These are phyloP conservation scores for Clarias magur DNA, from an alignment of 2,113 vertebrate species.

Conservation along the genomic window DNA sequence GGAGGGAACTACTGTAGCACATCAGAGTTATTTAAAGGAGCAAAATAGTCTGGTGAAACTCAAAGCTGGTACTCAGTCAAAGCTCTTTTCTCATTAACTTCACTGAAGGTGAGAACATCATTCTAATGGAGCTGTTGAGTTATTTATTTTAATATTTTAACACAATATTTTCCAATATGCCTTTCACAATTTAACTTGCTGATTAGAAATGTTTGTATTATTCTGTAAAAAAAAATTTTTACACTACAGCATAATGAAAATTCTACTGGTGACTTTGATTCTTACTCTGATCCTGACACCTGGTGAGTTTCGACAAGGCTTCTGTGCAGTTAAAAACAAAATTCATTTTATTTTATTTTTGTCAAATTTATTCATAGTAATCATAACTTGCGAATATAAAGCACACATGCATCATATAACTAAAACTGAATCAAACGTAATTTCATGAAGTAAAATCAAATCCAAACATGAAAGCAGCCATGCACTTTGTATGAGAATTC, in stretches of 20 bases:
- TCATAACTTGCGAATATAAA: too few relatives aligned
- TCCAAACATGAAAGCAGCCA: too few relatives aligned
- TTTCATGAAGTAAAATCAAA: too few relatives aligned
- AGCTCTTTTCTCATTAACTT: neutral
- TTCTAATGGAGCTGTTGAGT: neutral
- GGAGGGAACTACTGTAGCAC: too few relatives aligned
- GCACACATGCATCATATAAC: too few relatives aligned
- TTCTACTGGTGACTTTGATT: conserved; percentile 13
- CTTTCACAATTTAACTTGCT: too few relatives aligned
- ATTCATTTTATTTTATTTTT: too few relatives aligned
- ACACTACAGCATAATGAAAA: conserved; percentile 38
- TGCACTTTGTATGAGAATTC: too few relatives aligned
- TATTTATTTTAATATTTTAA: neutral
- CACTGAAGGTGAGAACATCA: neutral
- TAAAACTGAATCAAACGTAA: too few relatives aligned
- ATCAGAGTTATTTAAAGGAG: too few relatives aligned
- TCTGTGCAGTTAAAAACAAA: neutral
- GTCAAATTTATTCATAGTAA: too few relatives aligned
- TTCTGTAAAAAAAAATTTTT: neutral
- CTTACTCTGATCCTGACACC: conserved; percentile 17
- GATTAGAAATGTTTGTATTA: neutral
- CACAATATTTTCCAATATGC: neutral
- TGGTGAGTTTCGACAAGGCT: conserved; percentile 14
- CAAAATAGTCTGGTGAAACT: too few relatives aligned
- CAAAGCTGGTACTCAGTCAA: neutral